phyloP scores from a whole-genome alignment of 2,888 invertebrate genomes.

The Andrena camellia region DNA sequence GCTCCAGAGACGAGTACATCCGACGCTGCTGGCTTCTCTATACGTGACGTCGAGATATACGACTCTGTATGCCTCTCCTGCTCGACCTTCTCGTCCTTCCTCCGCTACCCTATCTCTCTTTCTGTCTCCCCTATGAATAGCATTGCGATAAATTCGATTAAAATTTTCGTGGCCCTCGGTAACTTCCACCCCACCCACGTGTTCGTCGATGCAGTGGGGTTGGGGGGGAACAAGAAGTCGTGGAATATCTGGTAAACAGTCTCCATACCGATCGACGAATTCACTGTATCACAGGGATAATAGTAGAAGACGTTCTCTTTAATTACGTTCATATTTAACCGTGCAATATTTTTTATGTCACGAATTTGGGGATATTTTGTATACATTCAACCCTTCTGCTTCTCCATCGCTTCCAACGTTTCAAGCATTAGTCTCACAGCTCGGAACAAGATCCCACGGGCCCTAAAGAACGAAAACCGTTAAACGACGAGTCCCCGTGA shows the following conservation, averaged over 20 bases:
- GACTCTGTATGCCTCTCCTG: conserved; percentile 68
- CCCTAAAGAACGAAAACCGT: conserved; percentile 9
- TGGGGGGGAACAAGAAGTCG: conserved; percentile 59
- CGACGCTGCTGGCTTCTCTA: conserved; percentile 70
- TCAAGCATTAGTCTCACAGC: not conserved
- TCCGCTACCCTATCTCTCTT: conserved; percentile 41
- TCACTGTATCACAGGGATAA: conserved; percentile 43
- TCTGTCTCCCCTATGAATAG: conserved; percentile 81
- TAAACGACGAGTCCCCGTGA: not conserved
- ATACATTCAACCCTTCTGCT: no score
- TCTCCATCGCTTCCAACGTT: not conserved
- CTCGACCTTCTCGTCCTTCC: conserved; percentile 34
- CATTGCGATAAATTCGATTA: conserved; percentile 85
- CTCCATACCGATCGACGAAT: conserved; percentile 61
- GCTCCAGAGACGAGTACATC: conserved; percentile 60
- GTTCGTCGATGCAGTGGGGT: conserved; percentile 49
- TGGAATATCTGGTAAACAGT: conserved; percentile 74
- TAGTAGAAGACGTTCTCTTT: not conserved
- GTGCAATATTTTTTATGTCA: no score
- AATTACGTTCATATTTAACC: not conserved
- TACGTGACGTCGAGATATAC: conserved; percentile 82
- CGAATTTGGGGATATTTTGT: no score
- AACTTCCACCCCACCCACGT: conserved; percentile 70
- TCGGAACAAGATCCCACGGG: not conserved
- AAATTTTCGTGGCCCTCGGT: conserved; percentile 82